Evolutionary conservation across 1,140 invertebrate species (phyloP), one percentile per base, ranked within the genome.

Genomic region (Laodelphax striatellus): DNA sequence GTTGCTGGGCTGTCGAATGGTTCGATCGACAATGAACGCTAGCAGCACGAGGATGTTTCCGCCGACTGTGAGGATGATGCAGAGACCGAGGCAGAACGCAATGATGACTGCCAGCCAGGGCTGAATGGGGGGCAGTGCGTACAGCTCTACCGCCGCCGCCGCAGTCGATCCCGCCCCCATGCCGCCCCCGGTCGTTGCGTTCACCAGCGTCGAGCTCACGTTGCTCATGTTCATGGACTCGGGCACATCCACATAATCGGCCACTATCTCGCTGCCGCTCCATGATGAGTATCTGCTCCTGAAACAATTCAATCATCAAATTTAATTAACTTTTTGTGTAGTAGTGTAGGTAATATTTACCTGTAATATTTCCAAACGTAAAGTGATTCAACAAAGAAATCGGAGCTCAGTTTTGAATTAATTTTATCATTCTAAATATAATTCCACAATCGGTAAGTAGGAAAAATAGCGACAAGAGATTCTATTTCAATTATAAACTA

Each of bases 1-100:
- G 77, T 99, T 99, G 70, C 93, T 97, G 2, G 97, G 97, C 70
- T 99, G 96, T 50, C 97, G 83, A 68, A 99, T 99, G 58, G 90
- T 90, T 59, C 96, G 81, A 73, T 99, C 97, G 22, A 99, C 88
- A 57, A 97, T 88, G 76, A 99, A 99, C 21, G 95, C 92, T 38
- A 98, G 73, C 21, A 99, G 80, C 31, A 99, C 97, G 14, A 99
- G 81, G 52, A 98, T 89, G 72, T 99, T 99, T 41, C 97, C 97
- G 61, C 87, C 85, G 14, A 97, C 86, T 0, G 95, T 98, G 43
- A 97, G 77, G 17, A 97, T 80, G 64, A 95, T 96, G 68, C 93
- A 93, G 52, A 94, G 73, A 2, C 85, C 86, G 52, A 97, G 77
- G 67, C 88, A 85, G 42, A 95, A 79, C n/a, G 93, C 94, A 62